Evolutionary conservation across 2,888 invertebrate genomes (phyloP).

Genomic region (Drosophila basisetae): DNA sequence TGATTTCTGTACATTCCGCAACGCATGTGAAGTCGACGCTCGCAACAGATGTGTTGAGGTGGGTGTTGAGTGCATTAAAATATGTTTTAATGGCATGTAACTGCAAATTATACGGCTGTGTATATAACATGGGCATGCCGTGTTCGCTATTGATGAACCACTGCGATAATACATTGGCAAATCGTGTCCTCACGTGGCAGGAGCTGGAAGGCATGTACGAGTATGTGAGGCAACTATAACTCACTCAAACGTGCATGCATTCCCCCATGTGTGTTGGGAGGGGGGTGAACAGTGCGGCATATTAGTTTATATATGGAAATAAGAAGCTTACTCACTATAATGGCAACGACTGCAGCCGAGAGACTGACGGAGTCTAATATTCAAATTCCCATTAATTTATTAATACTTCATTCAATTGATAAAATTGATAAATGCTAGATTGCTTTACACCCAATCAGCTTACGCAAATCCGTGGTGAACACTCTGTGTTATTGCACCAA

Average conservation of each 20-base stretch:
- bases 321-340: constrained; percentile 39
- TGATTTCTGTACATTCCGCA: constrained; percentile 45
- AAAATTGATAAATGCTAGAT: not conserved
- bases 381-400: constrained; percentile 34
- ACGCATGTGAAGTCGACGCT: constrained; percentile 10
- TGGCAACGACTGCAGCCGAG: not conserved
- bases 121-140: constrained; percentile 60
- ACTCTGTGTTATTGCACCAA: constrained; percentile 26
- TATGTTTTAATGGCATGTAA: constrained; percentile 55
- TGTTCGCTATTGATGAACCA: constrained; percentile 62
- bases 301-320: constrained; percentile 46
- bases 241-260: constrained; percentile 25
- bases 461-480: not conserved
- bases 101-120: constrained; percentile 58
- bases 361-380: constrained; percentile 1
- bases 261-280: not conserved
- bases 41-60: constrained; percentile 3
- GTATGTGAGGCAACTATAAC: constrained; percentile 32
- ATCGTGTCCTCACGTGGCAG: not conserved
- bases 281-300: constrained; percentile 3
- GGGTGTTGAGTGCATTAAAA: constrained; percentile 52
- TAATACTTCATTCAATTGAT: not conserved
- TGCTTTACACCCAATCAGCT: not conserved
- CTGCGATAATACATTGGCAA: constrained; percentile 43
- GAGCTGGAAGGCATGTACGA: not conserved